phyloP scores from a whole-genome alignment of 1,140 invertebrate species.

The Popillia japonica region DNA sequence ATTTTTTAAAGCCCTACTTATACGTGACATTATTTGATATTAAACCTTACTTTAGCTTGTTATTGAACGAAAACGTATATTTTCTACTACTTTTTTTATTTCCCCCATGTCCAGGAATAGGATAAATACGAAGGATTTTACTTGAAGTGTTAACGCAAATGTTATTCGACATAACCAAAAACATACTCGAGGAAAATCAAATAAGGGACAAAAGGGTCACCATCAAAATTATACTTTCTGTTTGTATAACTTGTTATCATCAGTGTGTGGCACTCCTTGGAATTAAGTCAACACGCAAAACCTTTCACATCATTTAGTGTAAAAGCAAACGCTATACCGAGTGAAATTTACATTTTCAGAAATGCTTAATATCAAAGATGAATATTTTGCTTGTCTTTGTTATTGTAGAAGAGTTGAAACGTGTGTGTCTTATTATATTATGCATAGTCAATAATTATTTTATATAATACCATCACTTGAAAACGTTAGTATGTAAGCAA shows the following conservation, averaged over 20 bases:
- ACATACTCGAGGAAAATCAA: neutral
- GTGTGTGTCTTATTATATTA: too few species aligned
- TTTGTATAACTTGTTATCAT: constrained; percentile 15
- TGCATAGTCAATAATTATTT: too few species aligned
- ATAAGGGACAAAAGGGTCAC: constrained; percentile 2
- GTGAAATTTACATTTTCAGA: constrained; percentile 6
- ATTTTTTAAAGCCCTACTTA: too few species aligned
- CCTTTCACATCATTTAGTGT: neutral
- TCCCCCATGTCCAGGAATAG: neutral
- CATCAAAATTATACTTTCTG: constrained; percentile 23
- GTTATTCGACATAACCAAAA: neutral
- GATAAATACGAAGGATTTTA: neutral
- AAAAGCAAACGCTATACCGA: neutral
- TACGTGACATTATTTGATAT: too few species aligned
- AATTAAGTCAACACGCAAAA: constrained; percentile 5
- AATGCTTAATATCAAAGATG: neutral
- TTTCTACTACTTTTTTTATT: neutral
- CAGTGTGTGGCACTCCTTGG: neutral
- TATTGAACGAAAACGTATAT: too few species aligned
- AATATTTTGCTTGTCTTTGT: neutral
- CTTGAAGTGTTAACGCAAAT: constrained; percentile 11
- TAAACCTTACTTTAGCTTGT: too few species aligned
- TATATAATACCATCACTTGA: too few species aligned
- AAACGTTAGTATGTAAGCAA: too few species aligned
- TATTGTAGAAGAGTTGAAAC: neutral